These are phyloP conservation scores for Maconellicoccus hirsutus DNA, from an alignment of 1,140 invertebrate species.

Conservation along the genomic window DNA sequence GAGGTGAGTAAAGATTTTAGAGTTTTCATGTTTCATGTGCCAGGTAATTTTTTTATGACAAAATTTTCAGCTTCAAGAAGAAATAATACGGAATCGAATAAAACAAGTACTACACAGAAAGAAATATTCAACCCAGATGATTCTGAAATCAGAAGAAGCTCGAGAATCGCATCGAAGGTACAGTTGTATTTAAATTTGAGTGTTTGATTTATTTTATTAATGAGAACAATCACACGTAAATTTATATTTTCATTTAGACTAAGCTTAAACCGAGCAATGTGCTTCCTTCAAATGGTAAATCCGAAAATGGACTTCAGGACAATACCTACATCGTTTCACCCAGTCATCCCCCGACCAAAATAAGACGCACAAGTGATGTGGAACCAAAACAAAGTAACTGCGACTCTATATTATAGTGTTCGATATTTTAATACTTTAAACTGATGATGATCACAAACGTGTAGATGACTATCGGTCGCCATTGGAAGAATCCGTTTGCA, in stretches of 20 bases:
- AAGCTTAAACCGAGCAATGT: neutral
- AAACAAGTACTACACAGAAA: neutral
- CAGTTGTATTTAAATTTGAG: too few species aligned
- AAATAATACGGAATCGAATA: neutral
- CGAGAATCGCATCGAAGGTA: neutral
- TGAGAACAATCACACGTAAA: neutral
- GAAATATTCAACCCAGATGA: neutral
- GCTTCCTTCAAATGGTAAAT: neutral
- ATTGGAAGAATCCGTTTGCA: neutral
- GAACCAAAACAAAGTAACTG: neutral
- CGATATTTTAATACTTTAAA: neutral
- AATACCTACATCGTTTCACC: neutral
- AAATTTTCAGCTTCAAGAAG: neutral
- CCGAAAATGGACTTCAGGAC: neutral
- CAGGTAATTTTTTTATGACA: too few species aligned
- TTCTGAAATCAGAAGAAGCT: neutral
- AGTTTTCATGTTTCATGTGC: neutral
- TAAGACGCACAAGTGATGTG: neutral
- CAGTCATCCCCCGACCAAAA: neutral
- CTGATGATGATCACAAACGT: neutral
- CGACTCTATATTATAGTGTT: neutral
- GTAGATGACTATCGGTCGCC: neutral
- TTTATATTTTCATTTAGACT: neutral
- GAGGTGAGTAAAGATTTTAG: neutral
- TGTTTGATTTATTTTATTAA: neutral